phyloP scores from a whole-genome alignment of 2,797 vertebrate species.

The Ataeniobius toweri region DNA sequence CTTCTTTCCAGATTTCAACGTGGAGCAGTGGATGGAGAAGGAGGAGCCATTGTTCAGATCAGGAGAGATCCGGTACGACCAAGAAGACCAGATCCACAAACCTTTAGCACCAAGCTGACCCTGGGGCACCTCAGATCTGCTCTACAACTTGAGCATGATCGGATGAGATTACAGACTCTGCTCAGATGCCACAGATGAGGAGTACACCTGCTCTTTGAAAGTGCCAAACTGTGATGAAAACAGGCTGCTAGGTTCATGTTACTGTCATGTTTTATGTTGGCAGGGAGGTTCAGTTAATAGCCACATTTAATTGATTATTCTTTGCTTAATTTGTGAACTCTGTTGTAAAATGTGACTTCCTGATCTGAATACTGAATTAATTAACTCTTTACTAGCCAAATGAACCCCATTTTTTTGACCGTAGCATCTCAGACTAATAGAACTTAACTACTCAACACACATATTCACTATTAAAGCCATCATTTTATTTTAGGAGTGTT shows the following conservation, averaged over 20 bases:
- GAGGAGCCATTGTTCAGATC: constrained; percentile 83
- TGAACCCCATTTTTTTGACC: neutral
- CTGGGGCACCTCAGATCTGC: neutral
- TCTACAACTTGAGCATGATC: neutral
- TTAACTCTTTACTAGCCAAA: neutral
- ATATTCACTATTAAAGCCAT: neutral
- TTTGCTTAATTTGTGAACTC: neutral
- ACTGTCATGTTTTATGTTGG: neutral
- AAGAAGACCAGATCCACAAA: constrained; percentile 75
- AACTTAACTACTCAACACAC: neutral
- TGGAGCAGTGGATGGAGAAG: constrained; percentile 83
- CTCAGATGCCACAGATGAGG: neutral
- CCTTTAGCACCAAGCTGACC: constrained; percentile 52
- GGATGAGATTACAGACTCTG: neutral
- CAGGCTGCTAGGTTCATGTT: neutral
- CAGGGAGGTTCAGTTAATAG: neutral
- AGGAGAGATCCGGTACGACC: constrained; percentile 71
- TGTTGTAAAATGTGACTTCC: neutral
- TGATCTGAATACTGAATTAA: neutral
- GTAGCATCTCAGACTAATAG: neutral
- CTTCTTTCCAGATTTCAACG: constrained; percentile 92
- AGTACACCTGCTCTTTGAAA: neutral
- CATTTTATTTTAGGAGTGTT: neutral
- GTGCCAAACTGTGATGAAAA: constrained; percentile 5
- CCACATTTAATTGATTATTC: neutral